Base-by-base conservation (phyloP, 2,888 invertebrate genomes). In the Tromatobia lineatoria region DNA sequence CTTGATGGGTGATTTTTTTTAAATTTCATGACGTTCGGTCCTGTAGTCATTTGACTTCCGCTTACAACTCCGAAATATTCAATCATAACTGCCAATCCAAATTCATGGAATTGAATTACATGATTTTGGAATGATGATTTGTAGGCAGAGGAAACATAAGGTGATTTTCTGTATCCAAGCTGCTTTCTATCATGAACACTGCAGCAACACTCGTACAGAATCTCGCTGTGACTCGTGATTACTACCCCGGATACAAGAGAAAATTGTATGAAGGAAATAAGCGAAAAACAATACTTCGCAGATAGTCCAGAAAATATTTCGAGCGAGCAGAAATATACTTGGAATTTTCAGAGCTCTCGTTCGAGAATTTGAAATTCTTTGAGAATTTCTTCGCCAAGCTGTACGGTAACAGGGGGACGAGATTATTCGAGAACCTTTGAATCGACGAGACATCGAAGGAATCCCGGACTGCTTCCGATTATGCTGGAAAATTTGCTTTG, bases 391-490 rank as follows among this genome's bases (percentile, higher is more conserved):
- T 50, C 66, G 52, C 20, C 54, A 52, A 66, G 20, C 38, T 38
- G 15, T 11, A 71, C 34, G 38, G 54, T 38, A 38, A 18, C 54
- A 15, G 54, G 15, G 29, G 13, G n/a, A 20, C 34, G 52, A 54
- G 42, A 75, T 66, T 75, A 52, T 75, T 59, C 42, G 66, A 52
- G 18, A 70, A 13, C 15, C 38, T 52, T 66, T 42, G 45, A 75
- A 54, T 38, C 18, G 61, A 77, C 50, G 59, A 38, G 52, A 38
- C 42, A 38, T 23, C 52, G 38, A 47, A 52, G 64, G 64, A 76
- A 79, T 61, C 47, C 52, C 7, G 50, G 61, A 70, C 15, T 47
- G 38, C 70, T 38, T 34, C 10, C 25, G 50, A 34, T 52, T 18
- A 25, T 23, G 20, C 18, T 11, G 23, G 54, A 61, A 78, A 52